Evolutionary conservation across 1,140 invertebrate species (phyloP).

Genomic region (Drosophila biarmipes): DNA sequence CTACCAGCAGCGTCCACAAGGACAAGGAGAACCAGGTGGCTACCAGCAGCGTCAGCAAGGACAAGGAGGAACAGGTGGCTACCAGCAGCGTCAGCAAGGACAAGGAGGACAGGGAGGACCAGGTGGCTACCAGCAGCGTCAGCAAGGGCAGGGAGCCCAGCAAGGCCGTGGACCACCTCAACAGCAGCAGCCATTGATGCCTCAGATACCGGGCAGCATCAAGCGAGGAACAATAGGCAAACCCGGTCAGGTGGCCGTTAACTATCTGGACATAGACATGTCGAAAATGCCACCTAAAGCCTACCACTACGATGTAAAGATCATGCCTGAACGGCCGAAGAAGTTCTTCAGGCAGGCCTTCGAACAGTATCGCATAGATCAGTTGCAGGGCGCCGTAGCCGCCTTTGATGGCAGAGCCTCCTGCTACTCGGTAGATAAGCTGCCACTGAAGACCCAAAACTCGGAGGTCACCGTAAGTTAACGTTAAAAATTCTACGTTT

Average conservation of each 20-base stretch:
- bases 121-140: neutral
- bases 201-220: constrained; percentile 31
- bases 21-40: neutral
- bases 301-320: constrained; percentile 86
- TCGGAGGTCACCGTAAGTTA: constrained; percentile 57
- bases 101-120: neutral
- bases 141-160: constrained; percentile 1
- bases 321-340: constrained; percentile 86
- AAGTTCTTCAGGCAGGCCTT: constrained; percentile 83
- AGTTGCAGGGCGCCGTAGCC: constrained; percentile 80
- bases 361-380: constrained; percentile 55
- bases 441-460: constrained; percentile 11
- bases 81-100: neutral
- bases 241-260: constrained; percentile 85
- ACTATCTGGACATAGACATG: constrained; percentile 86
- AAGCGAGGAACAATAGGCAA: constrained; percentile 84
- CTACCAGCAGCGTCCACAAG: neutral
- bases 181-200: neutral
- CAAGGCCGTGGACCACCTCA: neutral
- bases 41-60: constrained; percentile 5
- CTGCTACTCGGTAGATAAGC: constrained; percentile 57
- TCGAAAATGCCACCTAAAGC: constrained; percentile 82
- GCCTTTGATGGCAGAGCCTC: constrained; percentile 90
- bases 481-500: neutral
- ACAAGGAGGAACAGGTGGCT: neutral